These are phyloP conservation scores for Bucco capensis DNA, from an alignment of 2,113 vertebrate genomes.

Conservation along the genomic window DNA sequence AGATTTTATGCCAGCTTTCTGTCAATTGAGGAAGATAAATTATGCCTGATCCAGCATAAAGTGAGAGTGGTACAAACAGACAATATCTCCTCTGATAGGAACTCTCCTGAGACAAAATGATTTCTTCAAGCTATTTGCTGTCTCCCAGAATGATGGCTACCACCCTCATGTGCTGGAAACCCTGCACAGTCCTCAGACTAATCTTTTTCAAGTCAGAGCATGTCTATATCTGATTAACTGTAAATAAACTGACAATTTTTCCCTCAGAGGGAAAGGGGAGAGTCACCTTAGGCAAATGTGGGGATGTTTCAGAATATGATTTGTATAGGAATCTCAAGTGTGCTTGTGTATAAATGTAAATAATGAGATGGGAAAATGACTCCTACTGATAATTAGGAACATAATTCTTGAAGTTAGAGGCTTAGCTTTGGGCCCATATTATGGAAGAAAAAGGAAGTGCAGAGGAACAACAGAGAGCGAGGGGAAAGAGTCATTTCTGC, in stretches of 20 bases:
- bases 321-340: neutral
- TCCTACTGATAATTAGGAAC: neutral
- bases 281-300: neutral
- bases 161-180: neutral
- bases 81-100: neutral
- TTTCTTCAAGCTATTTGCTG: slow-evolving; percentile 15
- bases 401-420: neutral
- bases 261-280: neutral
- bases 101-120: slow-evolving; percentile 23
- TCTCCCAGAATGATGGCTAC: neutral
- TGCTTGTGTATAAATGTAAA: neutral
- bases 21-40: neutral
- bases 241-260: slow-evolving; percentile 2
- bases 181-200: neutral
- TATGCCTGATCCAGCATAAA: neutral
- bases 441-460: neutral
- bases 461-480: neutral
- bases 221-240: neutral
- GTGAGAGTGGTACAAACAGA: slow-evolving; percentile 4
- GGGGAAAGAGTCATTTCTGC: neutral
- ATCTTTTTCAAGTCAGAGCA: neutral
- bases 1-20: slow-evolving; percentile 27
- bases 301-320: neutral
- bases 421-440: neutral
- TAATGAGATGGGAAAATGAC: neutral